phyloP scores from a whole-genome alignment of 2,797 vertebrate species.

The Molossus molossus region DNA sequence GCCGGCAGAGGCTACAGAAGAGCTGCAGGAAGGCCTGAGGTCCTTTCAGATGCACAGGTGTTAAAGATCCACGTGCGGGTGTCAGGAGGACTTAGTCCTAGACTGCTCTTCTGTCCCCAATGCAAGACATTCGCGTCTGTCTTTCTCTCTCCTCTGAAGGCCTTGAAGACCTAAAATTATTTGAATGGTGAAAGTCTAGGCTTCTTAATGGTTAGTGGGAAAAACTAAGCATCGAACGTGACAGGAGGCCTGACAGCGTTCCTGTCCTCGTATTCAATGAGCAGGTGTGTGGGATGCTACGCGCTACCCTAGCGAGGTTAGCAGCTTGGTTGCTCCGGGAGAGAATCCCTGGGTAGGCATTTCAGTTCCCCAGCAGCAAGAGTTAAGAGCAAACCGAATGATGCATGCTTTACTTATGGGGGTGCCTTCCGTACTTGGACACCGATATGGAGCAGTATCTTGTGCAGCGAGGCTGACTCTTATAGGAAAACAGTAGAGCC shows the following conservation, averaged over 20 bases:
- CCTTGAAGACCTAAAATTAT: background rate
- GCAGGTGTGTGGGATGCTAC: background rate
- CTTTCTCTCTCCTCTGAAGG: constrained; percentile 28
- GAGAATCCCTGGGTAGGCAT: background rate
- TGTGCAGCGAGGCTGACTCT: constrained; percentile 23
- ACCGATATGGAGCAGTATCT: background rate
- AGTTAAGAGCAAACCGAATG: constrained; percentile 8
- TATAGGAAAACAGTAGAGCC: constrained; percentile 33
- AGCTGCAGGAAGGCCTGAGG: constrained; percentile 82
- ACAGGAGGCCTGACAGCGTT: background rate
- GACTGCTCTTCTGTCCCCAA: background rate
- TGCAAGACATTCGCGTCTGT: background rate
- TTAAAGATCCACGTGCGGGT: constrained; percentile 79
- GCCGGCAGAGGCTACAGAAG: constrained; percentile 87
- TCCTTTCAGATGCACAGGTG: constrained; percentile 81
- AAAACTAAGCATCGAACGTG: background rate
- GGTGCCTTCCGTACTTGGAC: constrained; percentile 62
- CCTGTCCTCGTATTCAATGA: background rate
- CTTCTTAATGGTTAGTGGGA: background rate
- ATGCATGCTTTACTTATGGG: background rate
- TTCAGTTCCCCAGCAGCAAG: background rate
- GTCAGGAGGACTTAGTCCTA: constrained; percentile 33
- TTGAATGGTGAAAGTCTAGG: background rate
- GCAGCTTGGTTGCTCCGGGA: background rate
- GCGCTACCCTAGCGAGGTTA: background rate